phyloP scores from a whole-genome alignment of 1,140 invertebrate genomes.

The Lucilia sericata region DNA sequence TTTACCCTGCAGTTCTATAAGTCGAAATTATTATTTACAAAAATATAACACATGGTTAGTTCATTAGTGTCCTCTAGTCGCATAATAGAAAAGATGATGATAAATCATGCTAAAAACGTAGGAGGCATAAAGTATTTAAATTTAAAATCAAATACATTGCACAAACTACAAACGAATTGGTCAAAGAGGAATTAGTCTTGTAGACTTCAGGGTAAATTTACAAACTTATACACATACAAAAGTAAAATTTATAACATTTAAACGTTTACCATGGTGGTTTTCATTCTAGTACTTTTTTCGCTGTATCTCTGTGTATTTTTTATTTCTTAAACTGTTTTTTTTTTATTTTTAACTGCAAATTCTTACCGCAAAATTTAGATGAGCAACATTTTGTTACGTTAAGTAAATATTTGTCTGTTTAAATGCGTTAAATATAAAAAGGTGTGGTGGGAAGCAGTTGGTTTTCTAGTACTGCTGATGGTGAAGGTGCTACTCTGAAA shows the following conservation, averaged over 20 bases:
- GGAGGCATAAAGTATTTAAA: no score
- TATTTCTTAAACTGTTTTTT: neutral
- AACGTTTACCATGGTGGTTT: slow-evolving; percentile 7
- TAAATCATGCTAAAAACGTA: no score
- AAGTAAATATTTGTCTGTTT: slow-evolving; percentile 27
- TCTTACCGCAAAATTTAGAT: slow-evolving; percentile 26
- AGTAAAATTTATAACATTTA: slow-evolving; percentile 6
- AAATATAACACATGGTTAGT: no score
- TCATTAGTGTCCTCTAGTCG: no score
- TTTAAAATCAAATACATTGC: no score
- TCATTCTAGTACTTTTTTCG: neutral
- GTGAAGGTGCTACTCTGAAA: neutral
- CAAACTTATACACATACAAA: neutral
- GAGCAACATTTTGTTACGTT: slow-evolving; percentile 23
- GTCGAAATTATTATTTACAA: no score
- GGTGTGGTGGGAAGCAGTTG: neutral
- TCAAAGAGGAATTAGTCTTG: no score
- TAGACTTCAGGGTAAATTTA: neutral
- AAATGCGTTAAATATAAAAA: neutral
- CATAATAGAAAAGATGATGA: no score
- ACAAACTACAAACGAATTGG: no score
- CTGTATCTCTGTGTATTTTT: neutral
- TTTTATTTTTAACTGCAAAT: neutral
- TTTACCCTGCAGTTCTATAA: neutral
- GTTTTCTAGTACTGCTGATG: neutral